Conservation (phyloP, 2,113 vertebrate genomes). For the Gopherus flavomarginatus region DNA sequence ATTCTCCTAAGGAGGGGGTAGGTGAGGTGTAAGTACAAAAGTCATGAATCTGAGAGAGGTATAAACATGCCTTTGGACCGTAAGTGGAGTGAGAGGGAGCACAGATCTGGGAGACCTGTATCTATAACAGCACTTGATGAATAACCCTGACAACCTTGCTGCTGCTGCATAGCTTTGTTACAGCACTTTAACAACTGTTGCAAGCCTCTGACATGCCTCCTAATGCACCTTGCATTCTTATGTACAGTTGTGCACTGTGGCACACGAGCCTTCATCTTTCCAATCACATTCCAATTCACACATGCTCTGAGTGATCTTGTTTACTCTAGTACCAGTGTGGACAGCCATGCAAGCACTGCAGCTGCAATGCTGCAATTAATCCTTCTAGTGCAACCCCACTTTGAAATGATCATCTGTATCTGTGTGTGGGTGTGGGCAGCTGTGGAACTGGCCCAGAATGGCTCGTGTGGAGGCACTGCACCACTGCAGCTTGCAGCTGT, state of each 20-base stretch:
- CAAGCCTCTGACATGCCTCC: background rate
- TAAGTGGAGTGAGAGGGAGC: background rate
- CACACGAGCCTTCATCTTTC: background rate
- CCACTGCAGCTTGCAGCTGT: background rate
- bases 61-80: background rate
- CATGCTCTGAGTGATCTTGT: background rate
- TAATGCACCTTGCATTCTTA: background rate
- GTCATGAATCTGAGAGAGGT: background rate
- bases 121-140: slow-evolving; percentile 18
- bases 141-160: background rate
- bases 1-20: background rate
- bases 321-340: background rate
- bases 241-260: slow-evolving; percentile 5
- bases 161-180: background rate
- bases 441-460: background rate
- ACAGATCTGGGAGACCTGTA: background rate
- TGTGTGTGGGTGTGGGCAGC: background rate
- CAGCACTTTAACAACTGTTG: background rate
- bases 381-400: background rate
- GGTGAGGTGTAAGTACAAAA: background rate
- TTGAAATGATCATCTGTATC: background rate
- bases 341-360: background rate
- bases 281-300: background rate
- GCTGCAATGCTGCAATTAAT: background rate
- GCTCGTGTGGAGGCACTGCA: background rate